These are phyloP conservation scores for Salticus scenicus DNA, from an alignment of 2,888 invertebrate species.

Conservation along the genomic window DNA sequence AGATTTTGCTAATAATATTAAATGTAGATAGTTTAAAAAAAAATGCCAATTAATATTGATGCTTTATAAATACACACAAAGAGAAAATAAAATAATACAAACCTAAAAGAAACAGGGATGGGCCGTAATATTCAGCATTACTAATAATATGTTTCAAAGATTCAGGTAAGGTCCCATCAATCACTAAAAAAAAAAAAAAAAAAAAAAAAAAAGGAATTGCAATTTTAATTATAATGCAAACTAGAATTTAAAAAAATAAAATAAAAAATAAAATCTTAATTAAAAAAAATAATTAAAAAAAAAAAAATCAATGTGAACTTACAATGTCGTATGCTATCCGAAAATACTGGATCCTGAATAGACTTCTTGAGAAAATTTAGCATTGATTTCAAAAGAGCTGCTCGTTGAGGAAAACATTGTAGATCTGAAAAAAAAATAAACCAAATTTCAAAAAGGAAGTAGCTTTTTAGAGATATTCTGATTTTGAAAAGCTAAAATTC, in stretches of 20 bases:
- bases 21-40: too few relatives aligned
- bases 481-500: too few relatives aligned
- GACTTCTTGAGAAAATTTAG: slow-evolving; percentile 91
- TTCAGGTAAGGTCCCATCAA: slow-evolving; percentile 88
- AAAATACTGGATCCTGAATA: slow-evolving; percentile 85
- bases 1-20: too few relatives aligned
- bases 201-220: background rate
- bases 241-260: background rate
- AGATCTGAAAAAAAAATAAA: slow-evolving; percentile 72
- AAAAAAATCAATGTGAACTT: slow-evolving; percentile 71
- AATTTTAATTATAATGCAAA: too few relatives aligned
- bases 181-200: slow-evolving; percentile 78
- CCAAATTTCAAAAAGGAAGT: too few relatives aligned
- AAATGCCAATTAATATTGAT: too few relatives aligned
- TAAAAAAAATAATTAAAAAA: background rate
- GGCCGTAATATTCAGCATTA: slow-evolving; percentile 92
- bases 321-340: slow-evolving; percentile 85
- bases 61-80: too few relatives aligned
- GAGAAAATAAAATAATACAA: too few relatives aligned
- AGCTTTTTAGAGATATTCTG: too few relatives aligned
- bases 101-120: slow-evolving; percentile 87
- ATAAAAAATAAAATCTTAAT: too few relatives aligned
- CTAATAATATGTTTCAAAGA: slow-evolving; percentile 88
- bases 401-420: slow-evolving; percentile 85
- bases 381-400: slow-evolving; percentile 90